Evolutionary conservation across 2,113 vertebrate species (phyloP).

Genomic region (Silurus glanis): DNA sequence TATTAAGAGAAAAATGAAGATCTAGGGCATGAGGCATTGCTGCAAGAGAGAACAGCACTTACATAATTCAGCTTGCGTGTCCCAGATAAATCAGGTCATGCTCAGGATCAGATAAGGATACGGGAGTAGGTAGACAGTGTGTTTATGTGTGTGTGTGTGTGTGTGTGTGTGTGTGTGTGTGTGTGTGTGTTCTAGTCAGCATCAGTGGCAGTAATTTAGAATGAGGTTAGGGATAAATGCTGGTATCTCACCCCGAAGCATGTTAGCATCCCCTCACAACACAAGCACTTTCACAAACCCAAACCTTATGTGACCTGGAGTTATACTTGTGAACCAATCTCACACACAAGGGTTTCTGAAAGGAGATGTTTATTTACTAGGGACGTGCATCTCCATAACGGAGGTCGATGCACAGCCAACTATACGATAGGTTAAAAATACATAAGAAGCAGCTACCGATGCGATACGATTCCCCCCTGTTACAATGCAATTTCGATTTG

Average conservation of each 20-base stretch:
- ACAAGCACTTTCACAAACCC: constrained; percentile 27
- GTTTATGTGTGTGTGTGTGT: constrained; percentile 15
- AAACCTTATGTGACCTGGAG: constrained; percentile 5
- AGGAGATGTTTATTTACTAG: background rate
- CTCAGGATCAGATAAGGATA: constrained; percentile 37
- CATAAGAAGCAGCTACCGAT: too few relatives aligned
- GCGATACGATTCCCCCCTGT: too few relatives aligned
- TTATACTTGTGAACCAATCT: background rate
- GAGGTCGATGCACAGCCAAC: too few relatives aligned
- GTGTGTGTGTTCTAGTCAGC: background rate
- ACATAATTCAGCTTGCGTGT: constrained; percentile 46
- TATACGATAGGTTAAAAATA: too few relatives aligned
- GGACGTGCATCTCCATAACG: too few relatives aligned
- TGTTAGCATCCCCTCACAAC: constrained; percentile 20
- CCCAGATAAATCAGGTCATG: constrained; percentile 39
- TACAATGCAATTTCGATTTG: too few relatives aligned
- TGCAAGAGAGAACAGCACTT: constrained; percentile 32
- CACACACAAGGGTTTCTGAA: background rate
- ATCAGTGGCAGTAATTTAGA: constrained; percentile 46
- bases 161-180: background rate
- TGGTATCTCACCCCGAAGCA: constrained; percentile 40
- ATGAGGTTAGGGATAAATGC: constrained; percentile 33
- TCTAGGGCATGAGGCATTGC: background rate
- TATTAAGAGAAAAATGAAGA: background rate
- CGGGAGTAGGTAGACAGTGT: constrained; percentile 31